Evolutionary conservation across 2,113 vertebrate species (phyloP), one percentile per base, ranked within the genome.

Genomic region (Charadrius vociferus): DNA sequence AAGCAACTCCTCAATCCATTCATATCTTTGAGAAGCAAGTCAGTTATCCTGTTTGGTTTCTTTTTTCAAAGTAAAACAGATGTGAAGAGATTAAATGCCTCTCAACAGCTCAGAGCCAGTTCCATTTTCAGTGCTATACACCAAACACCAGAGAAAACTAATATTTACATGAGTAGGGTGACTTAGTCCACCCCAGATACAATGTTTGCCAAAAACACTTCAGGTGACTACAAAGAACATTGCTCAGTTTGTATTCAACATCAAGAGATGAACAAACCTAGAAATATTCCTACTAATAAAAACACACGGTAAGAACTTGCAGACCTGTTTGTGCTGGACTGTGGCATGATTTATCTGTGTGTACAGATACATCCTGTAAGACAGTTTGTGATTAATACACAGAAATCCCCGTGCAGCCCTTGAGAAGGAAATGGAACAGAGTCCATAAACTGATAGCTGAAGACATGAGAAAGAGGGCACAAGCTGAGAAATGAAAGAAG

Each of bases 401-500:
- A 95, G 50, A 70, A 93, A 59, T 72, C 72, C 49, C 26, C 52
- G 62, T 29, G 77, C 77, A 95, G 45, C 29, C 41, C 58, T 83
- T n/a, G 45, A 65, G 19, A 66, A 70, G 43, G 37, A 86, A 92
- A 79, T 27, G 52, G 56, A 90, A 78, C 12, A 53, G 32, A 90
- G 59, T 70, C 52, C 61, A 53, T 66, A 78, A 92, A 37, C 50
- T 50, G 36, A 50, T 7, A 27, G 29, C 37, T 86, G 59, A 75
- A 81, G 55, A 74, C 47, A 81, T 43, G 30, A 72, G 34, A 68
- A 88, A 79, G 43, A 65, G 17, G 39, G 30, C 39, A 77, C 37
- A 81, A 92, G 61, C 77, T 75, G 32, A 87, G 83, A 93, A 94
- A 89, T 30, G 14, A 78, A 95, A 93, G 73, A 26, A 93, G 86